Evolutionary conservation across 2,888 invertebrate genomes (phyloP).

Genomic region (Eupelmus urozonus): DNA sequence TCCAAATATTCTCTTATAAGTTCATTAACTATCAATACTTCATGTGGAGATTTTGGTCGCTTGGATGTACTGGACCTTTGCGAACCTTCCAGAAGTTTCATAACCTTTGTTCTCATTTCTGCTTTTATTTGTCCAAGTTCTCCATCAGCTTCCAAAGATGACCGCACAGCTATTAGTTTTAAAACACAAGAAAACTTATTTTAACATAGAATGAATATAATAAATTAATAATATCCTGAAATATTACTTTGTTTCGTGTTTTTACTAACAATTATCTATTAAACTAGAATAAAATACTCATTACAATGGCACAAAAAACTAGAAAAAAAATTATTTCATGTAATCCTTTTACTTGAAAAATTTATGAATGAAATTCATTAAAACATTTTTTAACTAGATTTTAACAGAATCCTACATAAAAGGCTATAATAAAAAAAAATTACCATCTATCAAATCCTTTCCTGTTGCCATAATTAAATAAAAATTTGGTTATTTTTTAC

Average conservation of each 20-base stretch:
- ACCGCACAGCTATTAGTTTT: slow-evolving; percentile 70
- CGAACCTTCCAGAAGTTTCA: slow-evolving; percentile 71
- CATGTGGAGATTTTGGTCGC: slow-evolving; percentile 67
- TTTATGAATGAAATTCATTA: too few species aligned
- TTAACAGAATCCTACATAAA: too few species aligned
- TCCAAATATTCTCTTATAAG: slow-evolving; percentile 83
- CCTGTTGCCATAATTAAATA: slow-evolving; percentile 67
- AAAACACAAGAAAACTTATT: too few species aligned
- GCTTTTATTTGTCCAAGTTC: slow-evolving; percentile 73
- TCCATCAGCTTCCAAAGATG: slow-evolving; percentile 72
- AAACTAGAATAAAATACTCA: too few species aligned
- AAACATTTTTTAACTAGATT: too few species aligned
- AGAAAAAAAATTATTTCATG: too few species aligned
- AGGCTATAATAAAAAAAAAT: slow-evolving; percentile 20
- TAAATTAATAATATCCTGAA: too few species aligned
- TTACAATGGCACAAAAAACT: too few species aligned
- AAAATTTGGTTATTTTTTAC: slow-evolving; percentile 22
- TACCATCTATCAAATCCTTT: slow-evolving; percentile 72
- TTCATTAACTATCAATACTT: slow-evolving; percentile 81
- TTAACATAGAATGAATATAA: too few species aligned
- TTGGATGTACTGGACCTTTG: slow-evolving; percentile 64
- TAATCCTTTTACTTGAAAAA: too few species aligned
- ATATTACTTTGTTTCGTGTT: too few species aligned
- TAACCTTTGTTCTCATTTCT: slow-evolving; percentile 73
- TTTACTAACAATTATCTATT: too few species aligned